Evolutionary conservation across 1,140 invertebrate genomes (phyloP).

Genomic region (Chrysopa pallens): DNA sequence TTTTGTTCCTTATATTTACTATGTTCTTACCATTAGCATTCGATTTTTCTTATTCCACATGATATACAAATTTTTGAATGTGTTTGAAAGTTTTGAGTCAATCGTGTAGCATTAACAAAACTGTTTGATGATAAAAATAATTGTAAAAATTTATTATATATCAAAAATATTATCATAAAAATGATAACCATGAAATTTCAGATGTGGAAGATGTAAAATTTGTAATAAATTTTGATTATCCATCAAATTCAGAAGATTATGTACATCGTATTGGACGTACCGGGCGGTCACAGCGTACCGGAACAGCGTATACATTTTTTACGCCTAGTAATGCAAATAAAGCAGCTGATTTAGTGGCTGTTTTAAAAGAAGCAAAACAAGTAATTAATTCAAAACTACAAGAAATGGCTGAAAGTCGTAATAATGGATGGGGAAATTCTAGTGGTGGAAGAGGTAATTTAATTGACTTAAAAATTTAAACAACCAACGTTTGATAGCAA

Average conservation of each 20-base stretch:
- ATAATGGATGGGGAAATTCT: constrained; percentile 13
- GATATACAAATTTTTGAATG: no score
- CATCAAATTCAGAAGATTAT: constrained; percentile 97
- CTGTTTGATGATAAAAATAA: background rate
- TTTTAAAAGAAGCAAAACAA: constrained; percentile 91
- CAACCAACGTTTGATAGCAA: no score
- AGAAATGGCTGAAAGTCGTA: constrained; percentile 34
- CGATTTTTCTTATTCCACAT: no score
- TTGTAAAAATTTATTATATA: background rate
- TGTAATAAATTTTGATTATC: constrained; percentile 99
- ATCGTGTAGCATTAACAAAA: no score
- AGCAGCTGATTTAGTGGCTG: constrained; percentile 79
- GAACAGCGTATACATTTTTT: constrained; percentile 98
- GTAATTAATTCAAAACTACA: constrained; percentile 56
- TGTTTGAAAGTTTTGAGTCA: no score
- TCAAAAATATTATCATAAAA: no score
- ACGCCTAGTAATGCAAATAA: constrained; percentile 84
- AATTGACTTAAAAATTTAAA: no score
- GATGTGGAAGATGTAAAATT: constrained; percentile 99
- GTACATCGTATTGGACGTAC: constrained; percentile 98
- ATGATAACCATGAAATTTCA: constrained; percentile 26
- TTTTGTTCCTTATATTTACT: no score
- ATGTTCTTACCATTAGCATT: no score
- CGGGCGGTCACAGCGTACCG: constrained; percentile 82
- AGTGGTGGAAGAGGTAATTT: constrained; percentile 12